These are phyloP conservation scores for Leptinotarsa rubiginosa DNA, from an alignment of 2,888 invertebrate species.

Conservation along the genomic window DNA sequence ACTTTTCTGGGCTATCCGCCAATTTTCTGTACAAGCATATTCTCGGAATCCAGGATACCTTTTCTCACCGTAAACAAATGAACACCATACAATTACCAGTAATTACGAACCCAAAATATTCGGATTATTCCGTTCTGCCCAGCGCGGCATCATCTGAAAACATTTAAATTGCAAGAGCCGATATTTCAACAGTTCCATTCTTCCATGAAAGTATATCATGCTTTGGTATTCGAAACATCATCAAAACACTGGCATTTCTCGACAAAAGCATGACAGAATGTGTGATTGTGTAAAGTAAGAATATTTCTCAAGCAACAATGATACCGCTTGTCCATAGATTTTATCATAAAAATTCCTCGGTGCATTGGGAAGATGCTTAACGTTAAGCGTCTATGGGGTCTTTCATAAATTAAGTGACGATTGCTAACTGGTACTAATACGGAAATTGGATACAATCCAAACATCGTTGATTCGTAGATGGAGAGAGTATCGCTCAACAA, in stretches of 20 bases:
- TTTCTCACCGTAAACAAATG: background rate
- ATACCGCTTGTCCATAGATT: slow-evolving; percentile 17
- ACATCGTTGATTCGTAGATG: background rate
- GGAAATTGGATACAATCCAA: background rate
- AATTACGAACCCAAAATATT: slow-evolving; percentile 17
- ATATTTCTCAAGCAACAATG: slow-evolving; percentile 25
- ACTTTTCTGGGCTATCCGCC: too few species aligned
- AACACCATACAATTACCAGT: background rate
- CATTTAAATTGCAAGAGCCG: slow-evolving; percentile 13
- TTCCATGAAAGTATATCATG: slow-evolving; percentile 23
- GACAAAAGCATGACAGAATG: slow-evolving; percentile 34
- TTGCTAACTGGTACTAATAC: slow-evolving; percentile 1
- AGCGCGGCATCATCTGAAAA: background rate
- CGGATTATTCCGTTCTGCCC: background rate
- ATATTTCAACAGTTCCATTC: slow-evolving; percentile 20
- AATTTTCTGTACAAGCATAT: too few species aligned
- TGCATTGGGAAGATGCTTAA: slow-evolving; percentile 19
- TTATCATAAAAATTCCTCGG: slow-evolving; percentile 18
- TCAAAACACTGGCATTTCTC: slow-evolving; percentile 30
- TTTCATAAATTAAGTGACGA: slow-evolving; percentile 11
- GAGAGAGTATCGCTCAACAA: too few species aligned
- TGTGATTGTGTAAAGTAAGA: slow-evolving; percentile 27
- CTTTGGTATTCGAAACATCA: slow-evolving; percentile 30
- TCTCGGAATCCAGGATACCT: too few species aligned
- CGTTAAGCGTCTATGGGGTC: slow-evolving; percentile 9